phyloP scores from a whole-genome alignment of 2,888 invertebrate genomes.

The Adelphocoris suturalis region DNA sequence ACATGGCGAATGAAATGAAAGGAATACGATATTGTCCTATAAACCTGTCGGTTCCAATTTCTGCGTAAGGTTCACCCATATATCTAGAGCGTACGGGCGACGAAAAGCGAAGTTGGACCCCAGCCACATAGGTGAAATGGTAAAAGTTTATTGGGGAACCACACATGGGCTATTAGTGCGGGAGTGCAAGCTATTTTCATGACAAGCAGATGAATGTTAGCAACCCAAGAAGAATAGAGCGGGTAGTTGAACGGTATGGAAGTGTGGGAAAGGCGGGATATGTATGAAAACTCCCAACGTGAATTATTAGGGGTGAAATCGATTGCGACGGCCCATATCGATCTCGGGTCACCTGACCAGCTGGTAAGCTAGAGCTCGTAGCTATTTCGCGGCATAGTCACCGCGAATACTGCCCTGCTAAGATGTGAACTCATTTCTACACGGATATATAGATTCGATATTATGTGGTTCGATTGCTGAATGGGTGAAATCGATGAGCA shows the following conservation, averaged over 20 bases:
- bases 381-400: not conserved
- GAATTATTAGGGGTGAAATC: constrained; percentile 5
- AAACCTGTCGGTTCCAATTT: not conserved
- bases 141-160: not conserved
- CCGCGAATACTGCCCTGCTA: not conserved
- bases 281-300: not conserved
- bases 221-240: not conserved
- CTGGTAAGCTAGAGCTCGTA: constrained; percentile 18
- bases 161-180: not conserved
- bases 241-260: not conserved
- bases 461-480: not conserved
- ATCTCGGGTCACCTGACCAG: not conserved
- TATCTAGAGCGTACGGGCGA: not conserved
- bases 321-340: constrained; percentile 25
- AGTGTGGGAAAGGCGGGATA: not conserved
- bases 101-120: not conserved
- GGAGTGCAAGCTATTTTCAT: not conserved
- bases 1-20: not conserved
- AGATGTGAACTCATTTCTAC: not conserved
- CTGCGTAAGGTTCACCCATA: not conserved
- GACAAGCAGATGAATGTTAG: not conserved
- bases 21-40: not conserved
- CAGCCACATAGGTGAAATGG: not conserved
- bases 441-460: too few species aligned
- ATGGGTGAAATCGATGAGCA: not conserved